Evolutionary conservation across 2,113 vertebrate genomes (phyloP).

Genomic region (Tenebrosternarchus preto): DNA sequence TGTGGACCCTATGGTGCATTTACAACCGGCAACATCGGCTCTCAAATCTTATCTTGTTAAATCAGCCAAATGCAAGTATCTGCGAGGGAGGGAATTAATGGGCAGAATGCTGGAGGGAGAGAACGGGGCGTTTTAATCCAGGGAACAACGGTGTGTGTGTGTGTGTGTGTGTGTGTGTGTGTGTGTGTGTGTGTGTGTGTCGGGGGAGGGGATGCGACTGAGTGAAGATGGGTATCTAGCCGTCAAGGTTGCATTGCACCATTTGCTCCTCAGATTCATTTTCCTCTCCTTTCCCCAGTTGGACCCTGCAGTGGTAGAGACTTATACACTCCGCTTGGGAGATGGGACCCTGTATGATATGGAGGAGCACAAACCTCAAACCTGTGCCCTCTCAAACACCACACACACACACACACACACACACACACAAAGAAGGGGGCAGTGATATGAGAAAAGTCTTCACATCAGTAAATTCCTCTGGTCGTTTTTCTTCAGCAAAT

Average conservation of each 20-base stretch:
- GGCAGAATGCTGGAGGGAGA: constrained; percentile 78
- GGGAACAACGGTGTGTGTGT: constrained; percentile 27
- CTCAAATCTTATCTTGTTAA: constrained; percentile 99
- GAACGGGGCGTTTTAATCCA: constrained; percentile 53
- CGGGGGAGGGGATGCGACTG: constrained; percentile 30
- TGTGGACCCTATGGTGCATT: constrained; percentile 86
- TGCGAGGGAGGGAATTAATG: constrained; percentile 88
- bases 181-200: constrained; percentile 15
- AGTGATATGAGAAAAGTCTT: too few relatives aligned
- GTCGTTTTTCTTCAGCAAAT: too few relatives aligned
- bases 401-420: background rate
- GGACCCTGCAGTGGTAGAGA: constrained; percentile 50
- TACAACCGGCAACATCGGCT: constrained; percentile 93
- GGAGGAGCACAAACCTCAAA: background rate
- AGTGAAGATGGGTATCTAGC: constrained; percentile 55
- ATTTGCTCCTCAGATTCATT: constrained; percentile 51
- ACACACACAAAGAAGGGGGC: too few relatives aligned
- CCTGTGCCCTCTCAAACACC: background rate
- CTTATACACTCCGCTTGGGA: constrained; percentile 55
- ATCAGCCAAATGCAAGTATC: constrained; percentile 95
- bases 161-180: constrained; percentile 24
- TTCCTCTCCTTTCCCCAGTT: constrained; percentile 33
- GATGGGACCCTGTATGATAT: constrained; percentile 29
- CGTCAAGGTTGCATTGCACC: constrained; percentile 35
- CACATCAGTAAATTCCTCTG: too few relatives aligned